Conservation (phyloP, 2,888 invertebrate genomes). For the Stramonita haemastoma region DNA sequence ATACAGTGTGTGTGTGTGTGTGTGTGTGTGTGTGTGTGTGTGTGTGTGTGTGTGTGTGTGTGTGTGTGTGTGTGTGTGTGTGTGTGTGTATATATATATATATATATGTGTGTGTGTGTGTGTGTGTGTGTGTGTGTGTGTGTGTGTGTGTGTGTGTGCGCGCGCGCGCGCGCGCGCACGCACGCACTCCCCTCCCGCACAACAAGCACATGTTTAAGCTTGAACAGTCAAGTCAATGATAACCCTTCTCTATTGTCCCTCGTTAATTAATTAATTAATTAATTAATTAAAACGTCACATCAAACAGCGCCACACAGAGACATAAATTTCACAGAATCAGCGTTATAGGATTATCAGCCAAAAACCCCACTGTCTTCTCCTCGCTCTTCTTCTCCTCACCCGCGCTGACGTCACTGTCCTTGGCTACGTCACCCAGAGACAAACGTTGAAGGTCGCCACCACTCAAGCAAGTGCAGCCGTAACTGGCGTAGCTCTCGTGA, state of each 20-base stretch:
- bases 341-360: conserved; percentile 51
- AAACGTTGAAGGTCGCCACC: conserved; percentile 27
- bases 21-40: conserved; percentile 7
- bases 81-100: too few relatives aligned
- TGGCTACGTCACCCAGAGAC: background rate
- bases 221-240: too few relatives aligned
- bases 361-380: conserved; percentile 8
- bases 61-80: conserved; percentile 15
- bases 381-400: background rate
- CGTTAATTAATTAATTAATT: too few relatives aligned
- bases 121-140: conserved; percentile 22
- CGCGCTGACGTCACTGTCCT: conserved; percentile 15
- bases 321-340: conserved; percentile 52
- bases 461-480: conserved; percentile 34
- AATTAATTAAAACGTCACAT: too few relatives aligned
- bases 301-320: background rate
- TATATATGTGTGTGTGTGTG: background rate
- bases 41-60: conserved; percentile 22
- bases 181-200: too few relatives aligned
- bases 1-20: too few relatives aligned
- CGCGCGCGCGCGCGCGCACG: too few relatives aligned
- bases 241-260: too few relatives aligned
- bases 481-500: conserved; percentile 29
- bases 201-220: too few relatives aligned
- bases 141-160: conserved; percentile 19